phyloP scores from a whole-genome alignment of 2,888 invertebrate genomes.

The Tryphoninae sp. region DNA sequence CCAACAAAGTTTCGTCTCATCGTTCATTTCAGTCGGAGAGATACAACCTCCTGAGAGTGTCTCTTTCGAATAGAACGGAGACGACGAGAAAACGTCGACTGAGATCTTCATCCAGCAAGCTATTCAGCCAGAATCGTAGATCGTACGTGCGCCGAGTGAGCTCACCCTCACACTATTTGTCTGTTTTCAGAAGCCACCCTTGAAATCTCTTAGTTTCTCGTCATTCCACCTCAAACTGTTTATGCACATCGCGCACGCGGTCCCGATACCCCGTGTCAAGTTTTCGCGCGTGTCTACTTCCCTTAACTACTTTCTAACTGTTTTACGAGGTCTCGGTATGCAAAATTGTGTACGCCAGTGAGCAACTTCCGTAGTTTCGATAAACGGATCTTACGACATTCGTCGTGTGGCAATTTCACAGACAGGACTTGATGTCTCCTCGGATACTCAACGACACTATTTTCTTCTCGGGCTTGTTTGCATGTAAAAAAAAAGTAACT shows the following conservation, averaged over 20 bases:
- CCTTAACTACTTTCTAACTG: conserved; percentile 67
- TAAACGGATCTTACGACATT: not conserved
- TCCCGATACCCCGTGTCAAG: conserved; percentile 56
- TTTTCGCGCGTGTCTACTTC: conserved; percentile 46
- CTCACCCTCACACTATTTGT: not conserved
- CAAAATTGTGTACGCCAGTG: not conserved
- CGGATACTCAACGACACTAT: not conserved
- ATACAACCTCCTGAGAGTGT: not conserved
- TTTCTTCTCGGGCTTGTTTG: not conserved
- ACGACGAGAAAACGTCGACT: not conserved
- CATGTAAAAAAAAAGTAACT: not conserved
- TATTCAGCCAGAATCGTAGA: not conserved
- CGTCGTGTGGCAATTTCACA: conserved; percentile 28
- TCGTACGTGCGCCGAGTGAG: not conserved
- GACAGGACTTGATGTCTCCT: conserved; percentile 20
- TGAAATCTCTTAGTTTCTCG: not conserved
- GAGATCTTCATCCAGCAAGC: conserved; percentile 15
- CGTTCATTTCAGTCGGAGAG: not conserved
- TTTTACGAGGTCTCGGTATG: conserved; percentile 64
- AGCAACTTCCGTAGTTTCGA: not conserved
- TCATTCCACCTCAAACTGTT: conserved; percentile 51
- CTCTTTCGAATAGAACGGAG: not conserved
- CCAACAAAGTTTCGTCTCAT: conserved; percentile 3
- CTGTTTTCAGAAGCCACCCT: not conserved
- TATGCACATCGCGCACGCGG: conserved; percentile 51